A percentile compares a stretch with the other conserved stretches of the same genome.
These are phyloP conservation scores for Drosophila robusta DNA, from an alignment of 2,888 invertebrate species.

Conservation along the genomic window DNA sequence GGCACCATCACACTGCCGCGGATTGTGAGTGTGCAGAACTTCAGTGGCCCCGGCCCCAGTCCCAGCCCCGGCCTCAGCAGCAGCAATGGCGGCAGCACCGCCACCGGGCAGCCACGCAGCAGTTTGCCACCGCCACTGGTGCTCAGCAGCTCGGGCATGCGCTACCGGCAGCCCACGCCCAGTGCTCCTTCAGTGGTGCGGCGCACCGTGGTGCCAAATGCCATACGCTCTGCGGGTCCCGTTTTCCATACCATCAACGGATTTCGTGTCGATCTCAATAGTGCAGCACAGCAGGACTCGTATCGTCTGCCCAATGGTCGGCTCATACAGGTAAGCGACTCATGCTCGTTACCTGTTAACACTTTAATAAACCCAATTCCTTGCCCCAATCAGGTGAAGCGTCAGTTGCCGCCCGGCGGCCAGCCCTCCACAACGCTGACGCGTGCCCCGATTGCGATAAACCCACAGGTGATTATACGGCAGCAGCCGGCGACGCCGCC, in stretches of 20 bases:
- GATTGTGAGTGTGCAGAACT: conserved; percentile 68
- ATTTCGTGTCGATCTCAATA: conserved; percentile 85
- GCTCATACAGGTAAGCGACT: conserved; percentile 77
- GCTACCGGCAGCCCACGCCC: conserved; percentile 70
- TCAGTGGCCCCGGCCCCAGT: conserved; percentile 43
- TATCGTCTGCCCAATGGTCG: conserved; percentile 85
- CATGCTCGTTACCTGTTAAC: neutral
- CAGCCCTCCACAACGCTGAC: conserved; percentile 34
- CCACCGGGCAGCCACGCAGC: conserved; percentile 32
- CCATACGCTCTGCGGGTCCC: conserved; percentile 71
- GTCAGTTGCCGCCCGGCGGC: conserved; percentile 67
- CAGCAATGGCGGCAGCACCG: conserved; percentile 8
- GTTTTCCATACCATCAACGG: conserved; percentile 85
- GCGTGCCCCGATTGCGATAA: conserved; percentile 25
- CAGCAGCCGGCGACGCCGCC: conserved; percentile 20
- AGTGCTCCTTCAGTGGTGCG: conserved; percentile 51
- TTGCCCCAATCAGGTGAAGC: conserved; percentile 74
- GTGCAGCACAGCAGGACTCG: conserved; percentile 85
- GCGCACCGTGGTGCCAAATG: conserved; percentile 78
- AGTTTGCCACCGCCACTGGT: conserved; percentile 81
- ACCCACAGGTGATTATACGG: conserved; percentile 58
- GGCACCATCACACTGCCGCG: conserved; percentile 61
- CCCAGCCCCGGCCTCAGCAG: conserved; percentile 25
- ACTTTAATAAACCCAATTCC: neutral
- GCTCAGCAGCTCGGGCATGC: conserved; percentile 78